These are phyloP conservation scores for Halcyon smyrnensis DNA, from an alignment of 2,797 vertebrate species.

Conservation along the genomic window DNA sequence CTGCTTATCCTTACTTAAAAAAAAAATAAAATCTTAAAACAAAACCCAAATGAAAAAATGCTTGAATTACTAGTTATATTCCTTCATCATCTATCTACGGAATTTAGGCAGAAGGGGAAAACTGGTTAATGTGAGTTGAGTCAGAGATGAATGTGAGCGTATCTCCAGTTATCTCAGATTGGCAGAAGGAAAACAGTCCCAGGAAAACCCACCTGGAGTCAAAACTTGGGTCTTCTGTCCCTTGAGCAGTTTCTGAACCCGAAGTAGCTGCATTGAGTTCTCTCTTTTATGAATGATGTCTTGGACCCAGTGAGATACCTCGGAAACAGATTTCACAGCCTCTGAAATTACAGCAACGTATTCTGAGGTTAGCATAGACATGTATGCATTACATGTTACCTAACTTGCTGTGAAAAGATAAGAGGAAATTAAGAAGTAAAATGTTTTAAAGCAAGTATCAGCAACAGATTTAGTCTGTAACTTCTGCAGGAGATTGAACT, in stretches of 20 bases:
- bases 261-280: constrained; percentile 74
- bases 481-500: neutral
- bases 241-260: constrained; percentile 80
- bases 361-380: neutral
- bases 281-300: constrained; percentile 60
- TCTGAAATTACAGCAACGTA: constrained; percentile 62
- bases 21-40: neutral
- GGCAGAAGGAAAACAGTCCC: neutral
- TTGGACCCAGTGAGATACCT: constrained; percentile 63
- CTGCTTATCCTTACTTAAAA: neutral
- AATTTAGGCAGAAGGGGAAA: neutral
- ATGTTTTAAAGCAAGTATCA: neutral
- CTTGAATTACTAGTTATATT: neutral
- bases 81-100: neutral
- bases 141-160: neutral
- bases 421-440: neutral
- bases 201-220: constrained; percentile 66
- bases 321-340: constrained; percentile 64
- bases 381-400: fast-evolving
- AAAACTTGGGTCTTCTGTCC: constrained; percentile 70
- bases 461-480: neutral
- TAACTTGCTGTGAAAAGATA: neutral
- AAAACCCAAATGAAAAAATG: neutral
- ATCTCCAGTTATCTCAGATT: neutral
- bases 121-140: neutral